A percentile compares a stretch with the other conserved stretches of the same genome.
phyloP scores from a whole-genome alignment of 1,140 invertebrate genomes.

The Eriocheir sinensis region DNA sequence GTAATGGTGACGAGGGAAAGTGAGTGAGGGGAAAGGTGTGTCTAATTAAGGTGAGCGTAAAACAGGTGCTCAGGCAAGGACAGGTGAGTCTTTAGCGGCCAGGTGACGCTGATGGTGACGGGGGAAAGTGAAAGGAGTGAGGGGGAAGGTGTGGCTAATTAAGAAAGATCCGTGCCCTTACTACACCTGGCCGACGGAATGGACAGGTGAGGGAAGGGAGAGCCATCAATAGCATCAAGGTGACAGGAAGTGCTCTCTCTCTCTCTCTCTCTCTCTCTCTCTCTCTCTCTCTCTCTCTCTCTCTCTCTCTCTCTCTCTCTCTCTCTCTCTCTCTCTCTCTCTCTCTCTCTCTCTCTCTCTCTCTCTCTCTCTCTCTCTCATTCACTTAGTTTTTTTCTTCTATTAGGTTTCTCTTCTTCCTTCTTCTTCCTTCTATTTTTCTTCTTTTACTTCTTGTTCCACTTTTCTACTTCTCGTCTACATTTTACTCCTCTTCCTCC shows the following conservation, averaged over 20 bases:
- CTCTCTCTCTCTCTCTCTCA: conserved; percentile 46
- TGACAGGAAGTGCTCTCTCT: background rate
- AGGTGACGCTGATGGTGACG: background rate
- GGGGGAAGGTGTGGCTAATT: background rate
- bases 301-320: conserved; percentile 16
- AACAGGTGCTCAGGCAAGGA: background rate
- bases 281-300: background rate
- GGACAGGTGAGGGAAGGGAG: background rate
- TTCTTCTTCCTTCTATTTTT: background rate
- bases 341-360: conserved; percentile 58
- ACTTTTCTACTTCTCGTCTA: background rate
- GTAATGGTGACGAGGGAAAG: no score
- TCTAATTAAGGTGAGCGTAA: no score
- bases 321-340: conserved; percentile 50
- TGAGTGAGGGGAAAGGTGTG: background rate
- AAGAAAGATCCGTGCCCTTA: background rate
- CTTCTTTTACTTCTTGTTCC: no score
- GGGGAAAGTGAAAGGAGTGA: no score
- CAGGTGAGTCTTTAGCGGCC: background rate
- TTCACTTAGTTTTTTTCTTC: background rate
- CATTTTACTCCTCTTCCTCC: background rate
- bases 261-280: conserved; percentile 5
- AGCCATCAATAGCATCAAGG: background rate
- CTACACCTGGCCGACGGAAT: background rate
- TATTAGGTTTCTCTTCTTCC: background rate